These are phyloP conservation scores for Parnassius apollo DNA, from an alignment of 2,888 invertebrate genomes.

Conservation along the genomic window DNA sequence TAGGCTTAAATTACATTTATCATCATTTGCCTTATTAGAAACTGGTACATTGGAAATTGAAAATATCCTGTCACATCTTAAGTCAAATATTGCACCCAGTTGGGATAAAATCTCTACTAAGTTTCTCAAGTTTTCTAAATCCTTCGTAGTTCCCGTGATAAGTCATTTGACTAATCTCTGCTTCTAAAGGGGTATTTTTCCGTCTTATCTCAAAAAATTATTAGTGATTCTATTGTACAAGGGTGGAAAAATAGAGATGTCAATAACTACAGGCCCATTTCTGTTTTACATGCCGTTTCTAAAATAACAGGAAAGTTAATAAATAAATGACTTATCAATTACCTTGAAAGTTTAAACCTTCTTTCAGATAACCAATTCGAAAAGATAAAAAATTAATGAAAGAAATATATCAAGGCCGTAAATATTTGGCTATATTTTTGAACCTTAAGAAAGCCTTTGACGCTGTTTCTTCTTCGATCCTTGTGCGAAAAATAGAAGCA, in stretches of 20 bases:
- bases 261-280: conserved; percentile 23
- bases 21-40: conserved; percentile 11
- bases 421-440: conserved; percentile 10
- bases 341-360: conserved; percentile 12
- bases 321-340: conserved; percentile 10
- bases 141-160: conserved; percentile 14
- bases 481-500: conserved; percentile 7
- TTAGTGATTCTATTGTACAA: no score
- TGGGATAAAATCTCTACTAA: conserved; percentile 23
- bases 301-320: conserved; percentile 25
- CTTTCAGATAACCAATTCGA: conserved; percentile 20
- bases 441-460: conserved; percentile 22
- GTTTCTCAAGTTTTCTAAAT: conserved; percentile 11
- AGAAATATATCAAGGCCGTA: conserved; percentile 15
- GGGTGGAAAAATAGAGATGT: conserved; percentile 10
- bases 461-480: conserved; percentile 7
- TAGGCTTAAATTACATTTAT: neutral
- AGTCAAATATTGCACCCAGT: conserved; percentile 21
- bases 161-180: conserved; percentile 23
- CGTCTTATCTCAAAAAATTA: no score
- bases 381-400: no score
- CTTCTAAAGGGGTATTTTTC: conserved; percentile 2
- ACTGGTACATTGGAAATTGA: conserved; percentile 3
- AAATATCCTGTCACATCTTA: neutral
- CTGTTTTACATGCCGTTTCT: conserved; percentile 14